phyloP scores from a whole-genome alignment of 92 coral and sea anemone species.

The Montipora capitata region DNA sequence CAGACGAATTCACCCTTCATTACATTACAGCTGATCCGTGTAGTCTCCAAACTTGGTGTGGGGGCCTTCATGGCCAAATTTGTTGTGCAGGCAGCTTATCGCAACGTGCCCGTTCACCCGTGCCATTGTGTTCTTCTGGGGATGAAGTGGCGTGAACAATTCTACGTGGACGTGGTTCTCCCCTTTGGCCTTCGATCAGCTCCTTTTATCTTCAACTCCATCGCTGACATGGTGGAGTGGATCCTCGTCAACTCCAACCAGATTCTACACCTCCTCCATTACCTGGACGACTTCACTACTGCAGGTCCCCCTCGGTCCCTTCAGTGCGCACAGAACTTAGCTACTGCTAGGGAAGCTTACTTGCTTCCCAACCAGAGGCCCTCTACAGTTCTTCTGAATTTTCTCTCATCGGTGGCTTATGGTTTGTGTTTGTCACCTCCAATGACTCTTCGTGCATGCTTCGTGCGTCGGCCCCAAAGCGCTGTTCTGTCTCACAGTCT shows the following conservation, averaged over 20 bases:
- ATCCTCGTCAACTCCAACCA: slow-evolving; percentile 42
- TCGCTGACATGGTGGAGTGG: slow-evolving; percentile 65
- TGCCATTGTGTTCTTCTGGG: slow-evolving; percentile 48
- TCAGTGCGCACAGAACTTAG: slow-evolving; percentile 2
- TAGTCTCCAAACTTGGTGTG: neutral
- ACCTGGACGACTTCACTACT: slow-evolving; percentile 2
- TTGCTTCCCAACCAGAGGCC: too few relatives aligned
- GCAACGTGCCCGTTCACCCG: slow-evolving; percentile 59
- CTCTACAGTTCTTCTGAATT: too few relatives aligned
- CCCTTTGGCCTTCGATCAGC: slow-evolving; percentile 68
- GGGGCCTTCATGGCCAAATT: slow-evolving; percentile 62
- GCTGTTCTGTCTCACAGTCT: too few relatives aligned
- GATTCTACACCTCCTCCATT: slow-evolving; percentile 36
- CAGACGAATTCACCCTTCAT: slow-evolving; percentile 8
- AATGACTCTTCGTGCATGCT: too few relatives aligned
- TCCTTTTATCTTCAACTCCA: slow-evolving; percentile 60
- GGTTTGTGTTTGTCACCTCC: too few relatives aligned
- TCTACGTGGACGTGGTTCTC: slow-evolving; percentile 52
- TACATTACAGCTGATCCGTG: neutral
- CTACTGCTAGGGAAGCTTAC: neutral
- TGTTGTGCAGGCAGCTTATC: slow-evolving; percentile 57
- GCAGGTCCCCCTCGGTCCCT: slow-evolving; percentile 28
- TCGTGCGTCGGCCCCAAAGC: too few relatives aligned
- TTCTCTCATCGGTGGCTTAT: too few relatives aligned
- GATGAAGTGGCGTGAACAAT: slow-evolving; percentile 58